These are phyloP conservation scores for Apis mellifera DNA, from an alignment of 1,140 invertebrate genomes.

Conservation along the genomic window Amel_HAv3.1 CM009936.2:15288001-15288500, in stretches of 20 bases:
- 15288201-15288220: slow-evolving; percentile 81
- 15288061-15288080: slow-evolving; percentile 11
- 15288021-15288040: not conserved
- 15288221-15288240: slow-evolving; percentile 81
- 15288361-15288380: too few relatives aligned
- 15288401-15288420: too few relatives aligned
- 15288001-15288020: not conserved
- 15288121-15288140: slow-evolving; percentile 31
- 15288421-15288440: too few relatives aligned
- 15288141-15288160: slow-evolving; percentile 47
- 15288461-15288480: too few relatives aligned
- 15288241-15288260: slow-evolving; percentile 80
- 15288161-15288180: slow-evolving; percentile 70
- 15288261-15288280: slow-evolving; percentile 81
- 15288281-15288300: slow-evolving; percentile 80
- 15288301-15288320: slow-evolving; percentile 64
- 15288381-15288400: too few relatives aligned
- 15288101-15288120: slow-evolving; percentile 13
- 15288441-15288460: too few relatives aligned
- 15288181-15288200: slow-evolving; percentile 78
- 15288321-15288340: slow-evolving; percentile 77
- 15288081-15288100: slow-evolving; percentile 24
- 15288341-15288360: too few relatives aligned
- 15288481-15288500: too few relatives aligned
- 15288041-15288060: not conserved